Percentiles rank a stretch among this genome's conserved stretches.
Evolutionary conservation across 2,797 vertebrate species (phyloP).

Genomic region (Echeneis naucrates): DNA sequence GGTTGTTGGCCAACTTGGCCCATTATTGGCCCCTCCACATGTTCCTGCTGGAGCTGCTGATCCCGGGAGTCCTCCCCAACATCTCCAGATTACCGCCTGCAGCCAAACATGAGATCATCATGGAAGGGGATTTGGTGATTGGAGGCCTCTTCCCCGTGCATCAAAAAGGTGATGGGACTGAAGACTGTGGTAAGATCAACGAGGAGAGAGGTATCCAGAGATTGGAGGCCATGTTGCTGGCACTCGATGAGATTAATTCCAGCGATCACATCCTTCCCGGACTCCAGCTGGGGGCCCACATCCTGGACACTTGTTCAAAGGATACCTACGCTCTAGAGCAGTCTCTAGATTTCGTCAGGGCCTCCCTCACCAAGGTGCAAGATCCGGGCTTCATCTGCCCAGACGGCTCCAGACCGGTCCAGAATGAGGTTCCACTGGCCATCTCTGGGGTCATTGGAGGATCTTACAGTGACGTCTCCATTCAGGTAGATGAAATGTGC

Average conservation of each 20-base stretch:
- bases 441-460: slow-evolving; percentile 97
- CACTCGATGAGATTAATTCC: slow-evolving; percentile 94
- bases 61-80: slow-evolving; percentile 74
- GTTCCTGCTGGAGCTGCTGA: slow-evolving; percentile 81
- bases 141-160: slow-evolving; percentile 97
- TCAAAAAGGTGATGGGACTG: slow-evolving; percentile 90
- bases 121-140: slow-evolving; percentile 95
- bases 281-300: slow-evolving; percentile 92
- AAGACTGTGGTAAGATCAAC: slow-evolving; percentile 96
- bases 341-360: slow-evolving; percentile 95
- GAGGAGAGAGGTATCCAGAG: slow-evolving; percentile 96
- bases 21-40: slow-evolving; percentile 74
- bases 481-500: slow-evolving; percentile 87
- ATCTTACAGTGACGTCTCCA: slow-evolving; percentile 98
- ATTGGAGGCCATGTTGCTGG: slow-evolving; percentile 98
- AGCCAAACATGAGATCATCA: slow-evolving; percentile 91
- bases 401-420: slow-evolving; percentile 94
- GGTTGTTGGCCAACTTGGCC: slow-evolving; percentile 70
- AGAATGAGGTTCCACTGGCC: slow-evolving; percentile 92
- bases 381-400: slow-evolving; percentile 97
- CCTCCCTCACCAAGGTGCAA: slow-evolving; percentile 93
- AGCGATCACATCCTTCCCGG: slow-evolving; percentile 92
- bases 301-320: slow-evolving; percentile 98
- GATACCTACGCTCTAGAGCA: slow-evolving; percentile 98
- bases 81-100: slow-evolving; percentile 73